Percentiles rank a stretch among this genome's conserved stretches.
phyloP scores from a whole-genome alignment of 2,888 invertebrate species.

The Lycia hirtaria region DNA sequence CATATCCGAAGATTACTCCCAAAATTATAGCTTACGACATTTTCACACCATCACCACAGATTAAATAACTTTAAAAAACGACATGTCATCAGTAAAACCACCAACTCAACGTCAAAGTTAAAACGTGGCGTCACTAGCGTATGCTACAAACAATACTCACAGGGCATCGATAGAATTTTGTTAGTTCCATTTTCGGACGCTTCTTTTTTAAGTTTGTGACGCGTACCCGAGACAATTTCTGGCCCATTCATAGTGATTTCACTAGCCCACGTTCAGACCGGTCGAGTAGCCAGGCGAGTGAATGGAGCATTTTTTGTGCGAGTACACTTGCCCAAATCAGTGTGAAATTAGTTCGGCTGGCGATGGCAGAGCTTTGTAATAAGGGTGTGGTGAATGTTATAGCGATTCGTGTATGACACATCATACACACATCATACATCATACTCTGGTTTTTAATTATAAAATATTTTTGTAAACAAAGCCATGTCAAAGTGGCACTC shows the following conservation, averaged over 20 bases:
- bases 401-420: constrained; percentile 40
- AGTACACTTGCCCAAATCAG: constrained; percentile 81
- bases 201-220: background rate
- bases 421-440: too few species aligned
- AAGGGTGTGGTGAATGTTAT: constrained; percentile 46
- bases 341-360: constrained; percentile 79
- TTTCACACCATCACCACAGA: constrained; percentile 38
- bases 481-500: too few species aligned
- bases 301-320: constrained; percentile 76
- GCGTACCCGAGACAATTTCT: constrained; percentile 33
- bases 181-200: background rate
- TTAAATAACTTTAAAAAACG: constrained; percentile 26
- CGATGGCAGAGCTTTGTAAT: constrained; percentile 53
- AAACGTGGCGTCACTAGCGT: background rate
- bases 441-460: too few species aligned
- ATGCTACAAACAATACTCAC: background rate
- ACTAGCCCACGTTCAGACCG: constrained; percentile 48
- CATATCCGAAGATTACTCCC: constrained; percentile 6
- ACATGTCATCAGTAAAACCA: constrained; percentile 32
- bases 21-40: constrained; percentile 21
- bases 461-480: too few species aligned
- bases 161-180: background rate
- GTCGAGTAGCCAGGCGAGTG: constrained; percentile 59
- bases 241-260: constrained; percentile 58
- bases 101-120: background rate